Evolutionary conservation across 2,888 invertebrate species (phyloP), one percentile per base, ranked within the genome.

Genomic region (Acleris laterana): DNA sequence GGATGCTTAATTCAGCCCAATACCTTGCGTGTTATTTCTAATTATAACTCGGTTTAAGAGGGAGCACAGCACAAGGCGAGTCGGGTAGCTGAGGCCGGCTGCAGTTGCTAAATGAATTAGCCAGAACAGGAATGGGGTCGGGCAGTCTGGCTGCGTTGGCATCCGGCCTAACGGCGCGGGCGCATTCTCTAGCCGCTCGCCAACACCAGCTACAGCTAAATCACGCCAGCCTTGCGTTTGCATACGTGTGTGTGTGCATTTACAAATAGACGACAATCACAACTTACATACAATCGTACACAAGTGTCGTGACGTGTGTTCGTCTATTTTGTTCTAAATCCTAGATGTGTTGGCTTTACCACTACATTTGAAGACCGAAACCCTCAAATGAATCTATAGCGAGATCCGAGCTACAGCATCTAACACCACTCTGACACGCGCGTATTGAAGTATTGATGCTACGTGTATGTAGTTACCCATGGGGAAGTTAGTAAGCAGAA

Each of bases 131-230:
- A 93, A 92, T 93, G 91, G 88, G 92, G 92, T 92, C 92, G 91
- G 78, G 81, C 80, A 89, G 92, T 93, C 93, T 93, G 91, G 90
- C 88, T 88, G 84, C 80, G 87, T 90, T 93, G 93, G 92, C 92
- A 92, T 90, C 87, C 89, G 88, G 90, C 92, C 93, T 92, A 92
- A 91, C 91, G 91, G 78, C 77, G 77, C 81, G 83, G 74, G 81
- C 87, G 82, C 87, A 89, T 90, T 89, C 89, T 86, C 83, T 79
- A 79, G 76, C 75, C 76, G 74, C 76, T 72, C 74, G 74, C 76
- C 61, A 59, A 61, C 66, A 57, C 38, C 61, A 46, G 17, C 46
- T 16, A 6, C 46, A 6, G 17, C 46, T 17, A 46, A 16, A n/a
- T 46, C 17, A 46, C 46, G 6, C 46, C 46, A 16, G 46, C n/a